Evolutionary conservation across 2,113 vertebrate species (phyloP).

Genomic region (Eudyptes chrysolophus): DNA sequence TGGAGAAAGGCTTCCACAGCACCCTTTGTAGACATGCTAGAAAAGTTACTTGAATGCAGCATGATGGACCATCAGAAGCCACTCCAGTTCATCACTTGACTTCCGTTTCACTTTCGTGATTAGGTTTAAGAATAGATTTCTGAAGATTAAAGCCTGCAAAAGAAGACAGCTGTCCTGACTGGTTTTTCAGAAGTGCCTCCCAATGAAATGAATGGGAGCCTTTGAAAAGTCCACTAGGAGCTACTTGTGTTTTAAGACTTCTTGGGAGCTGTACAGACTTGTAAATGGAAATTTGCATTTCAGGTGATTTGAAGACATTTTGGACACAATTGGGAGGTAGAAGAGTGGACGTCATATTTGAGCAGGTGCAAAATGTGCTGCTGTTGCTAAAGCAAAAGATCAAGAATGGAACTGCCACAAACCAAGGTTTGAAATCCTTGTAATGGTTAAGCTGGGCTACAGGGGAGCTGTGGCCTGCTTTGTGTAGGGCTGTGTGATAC

Average conservation of each 20-base stretch:
- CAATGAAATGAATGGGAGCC: not conserved
- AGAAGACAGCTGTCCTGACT: not conserved
- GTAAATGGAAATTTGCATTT: conserved; percentile 26
- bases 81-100: not conserved
- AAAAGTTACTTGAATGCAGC: not conserved
- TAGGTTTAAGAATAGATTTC: not conserved
- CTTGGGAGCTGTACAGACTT: not conserved
- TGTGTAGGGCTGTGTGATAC: not conserved
- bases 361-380: conserved; percentile 72
- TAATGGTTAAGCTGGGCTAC: not conserved
- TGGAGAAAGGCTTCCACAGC: not conserved
- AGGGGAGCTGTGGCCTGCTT: not conserved
- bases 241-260: not conserved
- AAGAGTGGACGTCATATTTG: conserved; percentile 77
- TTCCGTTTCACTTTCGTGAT: not conserved
- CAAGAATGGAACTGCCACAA: conserved; percentile 78
- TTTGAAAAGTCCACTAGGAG: not conserved
- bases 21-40: not conserved
- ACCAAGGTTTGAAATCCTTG: conserved; percentile 69
- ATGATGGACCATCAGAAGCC: not conserved
- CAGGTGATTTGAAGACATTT: conserved; percentile 72
- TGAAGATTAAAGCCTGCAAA: not conserved
- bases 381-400: conserved; percentile 76
- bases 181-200: not conserved
- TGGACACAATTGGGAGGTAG: conserved; percentile 68